Base-by-base conservation (phyloP, 2,113 vertebrate species). In the Sorex araneus region DNA sequence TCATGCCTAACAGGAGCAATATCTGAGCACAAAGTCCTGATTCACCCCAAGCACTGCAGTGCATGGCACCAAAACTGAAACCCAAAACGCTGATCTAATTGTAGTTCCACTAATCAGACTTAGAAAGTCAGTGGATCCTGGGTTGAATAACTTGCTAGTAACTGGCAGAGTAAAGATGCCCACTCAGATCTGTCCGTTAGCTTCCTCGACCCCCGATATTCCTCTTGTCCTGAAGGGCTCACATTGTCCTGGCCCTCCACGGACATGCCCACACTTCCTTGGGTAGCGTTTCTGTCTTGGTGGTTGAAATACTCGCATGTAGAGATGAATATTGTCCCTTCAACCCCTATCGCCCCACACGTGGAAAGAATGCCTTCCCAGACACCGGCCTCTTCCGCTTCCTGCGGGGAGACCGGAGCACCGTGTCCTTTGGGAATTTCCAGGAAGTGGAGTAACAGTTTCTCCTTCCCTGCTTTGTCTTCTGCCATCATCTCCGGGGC, bases 101-200 rank as follows among this genome's bases (percentile, higher is more conserved):
- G 19, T 21, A 75, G 66, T 73, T 70, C 21, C 28, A 84, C 80
- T 69, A 21, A 81, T 34, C 27, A 90, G 60, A 27, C n/a, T n/a
- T 50, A 87, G 84, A 79, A 86, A 83, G 82, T 50, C 18, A 75
- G 54, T 77, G 16, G 70, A 9, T 50, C n/a, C 27, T 63, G 25
- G 71, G 15, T 30, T 75, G 43, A 74, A 9, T 45, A 25, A n/a
- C 86, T 94, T 84, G 25, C 30, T 50, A 32, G 27, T 82, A 70
- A n/a, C 34, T 23, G 47, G 69, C 16, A 64, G 27, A 50, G 40
- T 43, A 79, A 87, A 50, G 34, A 70, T 64, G 74, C 54, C 40
- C 4, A 40, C 30, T 89, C 13, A 78, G 32, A n/a, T 67, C 54
- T 78, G 43, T 69, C 16, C 54, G n/a, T 57, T 23, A 50, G 10